Evolutionary conservation across 2,797 vertebrate genomes (phyloP), one percentile per base, ranked within the genome.

Genomic region (Arrhamphus sclerolepis): DNA sequence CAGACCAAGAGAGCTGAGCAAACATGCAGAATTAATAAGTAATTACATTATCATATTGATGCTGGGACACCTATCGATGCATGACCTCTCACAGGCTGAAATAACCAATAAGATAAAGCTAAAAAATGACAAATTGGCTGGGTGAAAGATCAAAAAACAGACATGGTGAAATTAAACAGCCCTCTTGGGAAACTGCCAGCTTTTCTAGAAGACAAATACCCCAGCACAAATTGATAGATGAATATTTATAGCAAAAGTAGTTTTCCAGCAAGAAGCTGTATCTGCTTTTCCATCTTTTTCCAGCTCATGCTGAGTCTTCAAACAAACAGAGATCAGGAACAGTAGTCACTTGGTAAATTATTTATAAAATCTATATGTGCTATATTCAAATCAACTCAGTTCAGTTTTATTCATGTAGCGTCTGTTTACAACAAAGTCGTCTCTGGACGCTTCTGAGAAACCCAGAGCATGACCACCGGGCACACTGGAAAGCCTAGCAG

Each of bases 41-140:
- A 57, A 70, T 62, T 1, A 58, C 39, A 58, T 61, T 51, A 65
- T 61, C 2, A 63, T 62, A 77, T 42, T 47, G 70, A 74, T 71
- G 46, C 68, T 65, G 38, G 57, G 44, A 29, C 49, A 65, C 51
- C 54, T 69, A 42, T 61, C 67, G 47, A 74, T 55, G 64, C 78
- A 55, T 41, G 44, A 57, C 49, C 70, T 66, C 48, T 71, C 22
- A n/a, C 5, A 60, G 48, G 31, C 50, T 55, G 20, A 16, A 38
- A 34, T 69, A 63, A 69, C 56, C 60, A 66, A 69, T 50, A 72
- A 34, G 53, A 48, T n/a, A 41, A 31, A 53, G 41, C 40, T 28
- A 17, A n/a, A 19, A 14, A 50, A 46, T 39, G 19, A 55, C 65
- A 87, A 78, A 81, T 78, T 82, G 75, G 62, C 75, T 58, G 47